Percentiles rank a stretch among this genome's conserved stretches.
Conservation (phyloP, 2,888 invertebrate genomes). For the Terebella lapidaria region DNA sequence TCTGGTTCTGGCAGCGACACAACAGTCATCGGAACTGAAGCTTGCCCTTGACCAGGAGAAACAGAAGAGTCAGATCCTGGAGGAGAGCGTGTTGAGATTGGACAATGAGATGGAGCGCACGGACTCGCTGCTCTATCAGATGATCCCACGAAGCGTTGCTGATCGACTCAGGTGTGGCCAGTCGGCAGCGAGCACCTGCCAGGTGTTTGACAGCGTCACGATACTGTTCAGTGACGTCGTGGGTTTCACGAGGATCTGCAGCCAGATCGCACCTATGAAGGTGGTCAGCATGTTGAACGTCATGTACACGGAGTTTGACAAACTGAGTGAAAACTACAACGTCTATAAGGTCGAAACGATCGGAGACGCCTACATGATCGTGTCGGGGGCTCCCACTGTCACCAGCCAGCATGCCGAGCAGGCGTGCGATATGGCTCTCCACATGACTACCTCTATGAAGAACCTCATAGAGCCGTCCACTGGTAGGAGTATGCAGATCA, state of each 20-base stretch:
- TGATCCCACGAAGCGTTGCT: constrained; percentile 98
- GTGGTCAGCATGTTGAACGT: constrained; percentile 95
- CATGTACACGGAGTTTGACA: constrained; percentile 93
- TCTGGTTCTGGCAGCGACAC: constrained; percentile 90
- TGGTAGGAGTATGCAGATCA: constrained; percentile 62
- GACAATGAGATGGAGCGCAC: constrained; percentile 95
- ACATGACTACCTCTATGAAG: constrained; percentile 90
- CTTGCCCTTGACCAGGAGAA: constrained; percentile 93
- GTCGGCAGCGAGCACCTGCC: constrained; percentile 90
- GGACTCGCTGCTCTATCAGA: constrained; percentile 92
- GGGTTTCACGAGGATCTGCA: constrained; percentile 95
- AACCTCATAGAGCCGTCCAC: constrained; percentile 85
- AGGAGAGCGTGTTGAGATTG: constrained; percentile 91
- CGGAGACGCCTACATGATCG: constrained; percentile 98
- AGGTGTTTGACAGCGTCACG: constrained; percentile 95
- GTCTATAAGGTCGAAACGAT: constrained; percentile 98
- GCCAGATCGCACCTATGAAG: constrained; percentile 91
- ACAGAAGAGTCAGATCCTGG: constrained; percentile 90
- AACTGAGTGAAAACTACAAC: constrained; percentile 81
- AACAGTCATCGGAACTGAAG: constrained; percentile 93
- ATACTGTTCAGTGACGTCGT: constrained; percentile 97
- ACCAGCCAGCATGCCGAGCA: constrained; percentile 81
- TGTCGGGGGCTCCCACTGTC: constrained; percentile 88
- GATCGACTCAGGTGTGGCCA: constrained; percentile 89
- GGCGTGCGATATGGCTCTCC: constrained; percentile 74